Evolutionary conservation across 2,888 invertebrate species (phyloP), one percentile per base, ranked within the genome.

Genomic region (Nomada goodeniana): DNA sequence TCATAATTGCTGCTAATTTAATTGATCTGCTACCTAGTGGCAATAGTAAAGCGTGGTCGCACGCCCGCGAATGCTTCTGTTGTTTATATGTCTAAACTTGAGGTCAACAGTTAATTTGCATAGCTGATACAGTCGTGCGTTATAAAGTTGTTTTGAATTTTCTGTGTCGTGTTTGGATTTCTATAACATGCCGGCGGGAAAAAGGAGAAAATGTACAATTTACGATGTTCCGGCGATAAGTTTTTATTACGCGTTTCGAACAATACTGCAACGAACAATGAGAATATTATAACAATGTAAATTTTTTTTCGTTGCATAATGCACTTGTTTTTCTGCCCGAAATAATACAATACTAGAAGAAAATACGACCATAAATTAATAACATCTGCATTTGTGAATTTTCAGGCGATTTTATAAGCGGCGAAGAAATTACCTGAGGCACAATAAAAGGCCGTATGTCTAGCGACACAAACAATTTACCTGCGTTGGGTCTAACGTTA

Each of bases 21-120:
- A 76, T 76, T 50, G 53, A 71, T 47, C 2, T n/a, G 67, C 23
- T 57, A 53, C 59, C 15, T 63, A 18, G 11, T 47, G 53, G 47
- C 53, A 57, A 63, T 71, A 10, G 15, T 13, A 53, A 50, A 3
- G 68, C 63, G 70, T 70, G 61, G 70, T 61, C 29, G 29, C 55
- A 57, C 63, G 42, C 23, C 71, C 60, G 64, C 63, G 64, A 71
- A 71, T 59, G 64, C 64, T 75, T 76, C 55, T 64, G 71, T 55
- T 57, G 20, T 57, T 71, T 52, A 72, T 64, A 76, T 18, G 36
- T 64, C 71, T 72, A 61, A 76, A 71, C 26, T 59, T 71, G 72
- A 76, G 76, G 70, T 76, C 63, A 57, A 76, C 36, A 64, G 42
- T 63, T 72, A 59, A 76, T 71, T 76, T 76, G 70, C 71, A 76